A percentile compares a stretch with the other conserved stretches of the same genome.
These are phyloP conservation scores for Platygyra sinensis DNA, from an alignment of 64 coral and sea anemone species.

Conservation along the genomic window DNA sequence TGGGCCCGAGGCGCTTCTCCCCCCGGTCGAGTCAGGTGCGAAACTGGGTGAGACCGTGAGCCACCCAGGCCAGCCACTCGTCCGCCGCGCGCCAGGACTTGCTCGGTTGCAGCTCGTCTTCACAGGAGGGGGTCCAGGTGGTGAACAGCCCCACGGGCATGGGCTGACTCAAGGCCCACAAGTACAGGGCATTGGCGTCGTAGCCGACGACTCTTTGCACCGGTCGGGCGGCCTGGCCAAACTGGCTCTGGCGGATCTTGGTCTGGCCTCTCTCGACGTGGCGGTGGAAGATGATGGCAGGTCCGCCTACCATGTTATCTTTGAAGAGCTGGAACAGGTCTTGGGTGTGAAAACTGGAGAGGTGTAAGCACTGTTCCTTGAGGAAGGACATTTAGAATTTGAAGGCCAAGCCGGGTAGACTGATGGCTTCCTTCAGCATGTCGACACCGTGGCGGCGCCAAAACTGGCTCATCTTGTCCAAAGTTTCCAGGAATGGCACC, in stretches of 20 bases:
- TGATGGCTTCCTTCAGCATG: slow-evolving; percentile 36
- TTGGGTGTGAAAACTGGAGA: no score
- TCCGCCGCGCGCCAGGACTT: not conserved
- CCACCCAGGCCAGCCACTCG: no score
- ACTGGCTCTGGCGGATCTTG: slow-evolving; percentile 6
- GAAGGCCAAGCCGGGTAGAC: slow-evolving; percentile 3
- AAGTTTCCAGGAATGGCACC: slow-evolving; percentile 11
- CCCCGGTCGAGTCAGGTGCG: no score
- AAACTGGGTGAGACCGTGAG: no score
- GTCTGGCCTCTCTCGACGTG: no score
- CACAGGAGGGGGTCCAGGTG: not conserved
- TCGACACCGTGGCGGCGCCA: slow-evolving; percentile 20
- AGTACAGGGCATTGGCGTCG: no score
- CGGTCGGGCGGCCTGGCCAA: not conserved
- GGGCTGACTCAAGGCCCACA: no score
- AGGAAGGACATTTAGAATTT: not conserved
- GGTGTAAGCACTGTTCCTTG: not conserved
- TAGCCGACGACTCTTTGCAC: no score
- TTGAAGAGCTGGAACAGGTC: no score
- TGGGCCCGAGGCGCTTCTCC: not conserved
- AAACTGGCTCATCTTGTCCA: slow-evolving; percentile 37
- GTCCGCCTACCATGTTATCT: no score
- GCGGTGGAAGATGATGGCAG: no score
- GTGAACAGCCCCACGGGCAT: not conserved
- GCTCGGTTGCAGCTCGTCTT: not conserved